Base-by-base conservation (phyloP, 2,888 invertebrate species). In the Digitonthophagus gazella region DNA sequence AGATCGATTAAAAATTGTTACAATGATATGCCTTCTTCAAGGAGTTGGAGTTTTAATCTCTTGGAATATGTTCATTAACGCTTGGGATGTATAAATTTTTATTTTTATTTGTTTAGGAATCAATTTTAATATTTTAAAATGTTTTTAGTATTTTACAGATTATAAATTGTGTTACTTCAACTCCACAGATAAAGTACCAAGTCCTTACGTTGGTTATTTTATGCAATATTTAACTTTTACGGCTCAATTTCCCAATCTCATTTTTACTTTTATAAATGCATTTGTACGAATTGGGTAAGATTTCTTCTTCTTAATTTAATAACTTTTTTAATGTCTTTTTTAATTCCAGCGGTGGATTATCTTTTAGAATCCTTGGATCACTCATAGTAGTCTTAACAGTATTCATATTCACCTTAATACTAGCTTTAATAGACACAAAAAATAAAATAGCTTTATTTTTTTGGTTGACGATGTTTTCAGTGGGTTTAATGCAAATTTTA, bases 11-110 rank as follows among this genome's bases (percentile, higher is more conserved):
- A 89, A 90, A 78, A 80, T 96, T 56, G 95, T 98, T 56, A 96
- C 93, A 83, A 83, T 95, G 66, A 96, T 96, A 69, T 88, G 98
- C 80, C 75, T 98, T 74, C 86, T 98, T 64, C 97, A 98, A 83
- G 99, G 98, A 4, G 87, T 99, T 73, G 98, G 98, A 57, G 92
- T 93, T 0, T 87, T 93, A 71, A 96, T 96, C 85, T 96, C 98
- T 8, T 99, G 98, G 98, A 99, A 99, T 84, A 97, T 98, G 97
- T 98, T 99, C 83, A 97, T 98, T 80, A 99, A 94, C 71, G 97
- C 97, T 28, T 92, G 93, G 83, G 80, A 83, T 4, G 28, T 44
- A n/a, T n/a, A n/a, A n/a, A n/a, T n/a, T n/a, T n/a, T n/a, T n/a
- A n/a, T n/a, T 15, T 54, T 54, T 54, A 54, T 11, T 8, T 61